Conservation (phyloP, 2,113 vertebrate genomes). For the Paramormyrops kingsleyae region DNA sequence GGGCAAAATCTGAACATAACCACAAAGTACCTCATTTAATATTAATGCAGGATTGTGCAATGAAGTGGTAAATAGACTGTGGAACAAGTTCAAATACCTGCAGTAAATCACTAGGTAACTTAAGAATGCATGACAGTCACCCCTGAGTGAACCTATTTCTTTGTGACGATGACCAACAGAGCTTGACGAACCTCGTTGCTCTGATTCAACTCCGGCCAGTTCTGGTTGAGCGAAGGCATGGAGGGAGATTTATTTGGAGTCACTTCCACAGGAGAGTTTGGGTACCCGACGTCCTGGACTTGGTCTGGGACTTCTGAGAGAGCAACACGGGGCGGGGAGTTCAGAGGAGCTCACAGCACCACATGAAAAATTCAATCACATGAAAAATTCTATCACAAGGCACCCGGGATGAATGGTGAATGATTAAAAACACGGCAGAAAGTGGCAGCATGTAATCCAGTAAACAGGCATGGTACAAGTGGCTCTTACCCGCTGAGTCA, state of each 20-base stretch:
- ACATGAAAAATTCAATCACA: background rate
- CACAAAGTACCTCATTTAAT: background rate
- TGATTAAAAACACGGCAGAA: background rate
- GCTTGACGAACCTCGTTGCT: slow-evolving; percentile 83
- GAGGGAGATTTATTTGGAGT: slow-evolving; percentile 96
- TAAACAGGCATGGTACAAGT: background rate
- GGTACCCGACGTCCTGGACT: slow-evolving; percentile 79
- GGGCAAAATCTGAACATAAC: background rate
- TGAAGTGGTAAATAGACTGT: background rate
- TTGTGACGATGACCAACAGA: slow-evolving; percentile 11
- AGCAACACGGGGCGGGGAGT: background rate
- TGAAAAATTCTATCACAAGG: background rate
- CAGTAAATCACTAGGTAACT: background rate
- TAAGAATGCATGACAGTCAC: background rate
- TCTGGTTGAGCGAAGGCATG: slow-evolving; percentile 97
- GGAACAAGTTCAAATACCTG: background rate
- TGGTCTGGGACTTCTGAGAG: slow-evolving; percentile 72
- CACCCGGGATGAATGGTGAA: background rate
- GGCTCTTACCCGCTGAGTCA: slow-evolving; percentile 80
- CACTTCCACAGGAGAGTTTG: slow-evolving; percentile 86
- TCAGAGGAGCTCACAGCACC: background rate
- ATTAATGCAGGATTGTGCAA: background rate
- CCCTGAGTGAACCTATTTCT: background rate
- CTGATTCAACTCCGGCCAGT: slow-evolving; percentile 96
- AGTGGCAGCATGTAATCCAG: background rate